A percentile compares a stretch with the other conserved stretches of the same genome.
phyloP scores from a whole-genome alignment of 2,888 invertebrate species.

The Eupeodes latifasciatus region DNA sequence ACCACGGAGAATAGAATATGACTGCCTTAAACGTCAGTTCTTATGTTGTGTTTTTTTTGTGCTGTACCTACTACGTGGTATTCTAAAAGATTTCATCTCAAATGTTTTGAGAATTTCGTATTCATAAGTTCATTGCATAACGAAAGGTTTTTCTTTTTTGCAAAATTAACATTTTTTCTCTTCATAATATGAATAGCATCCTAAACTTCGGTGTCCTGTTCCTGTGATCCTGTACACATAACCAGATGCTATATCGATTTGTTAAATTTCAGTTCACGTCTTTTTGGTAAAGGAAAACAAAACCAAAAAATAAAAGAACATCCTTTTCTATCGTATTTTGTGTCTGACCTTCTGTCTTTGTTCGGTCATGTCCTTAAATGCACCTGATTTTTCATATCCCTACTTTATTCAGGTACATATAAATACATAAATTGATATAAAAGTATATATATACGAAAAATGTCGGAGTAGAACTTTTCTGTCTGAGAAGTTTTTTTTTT shows the following conservation, averaged over 20 bases:
- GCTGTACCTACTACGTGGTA: conserved; percentile 28
- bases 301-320: background rate
- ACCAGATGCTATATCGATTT: conserved; percentile 43
- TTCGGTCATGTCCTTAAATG: conserved; percentile 9
- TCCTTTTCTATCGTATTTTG: background rate
- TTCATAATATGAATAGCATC: background rate
- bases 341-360: conserved; percentile 7
- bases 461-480: background rate
- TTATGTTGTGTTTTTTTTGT: conserved; percentile 4
- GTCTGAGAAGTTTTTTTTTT: conserved; percentile 21
- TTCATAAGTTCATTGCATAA: conserved; percentile 63
- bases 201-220: background rate
- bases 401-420: no score
- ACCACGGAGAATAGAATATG: conserved; percentile 5
- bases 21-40: background rate
- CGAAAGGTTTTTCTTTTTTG: conserved; percentile 38
- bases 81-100: conserved; percentile 24
- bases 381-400: conserved; percentile 20
- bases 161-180: conserved; percentile 47
- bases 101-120: conserved; percentile 59
- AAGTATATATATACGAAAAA: background rate
- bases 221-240: background rate
- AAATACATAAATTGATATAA: no score
- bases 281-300: background rate
- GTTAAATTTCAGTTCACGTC: conserved; percentile 7